A percentile compares a stretch with the other conserved stretches of the same genome.
These are phyloP conservation scores for Acanthurus tractus DNA, from an alignment of 2,797 vertebrate genomes.

Conservation along the genomic window DNA sequence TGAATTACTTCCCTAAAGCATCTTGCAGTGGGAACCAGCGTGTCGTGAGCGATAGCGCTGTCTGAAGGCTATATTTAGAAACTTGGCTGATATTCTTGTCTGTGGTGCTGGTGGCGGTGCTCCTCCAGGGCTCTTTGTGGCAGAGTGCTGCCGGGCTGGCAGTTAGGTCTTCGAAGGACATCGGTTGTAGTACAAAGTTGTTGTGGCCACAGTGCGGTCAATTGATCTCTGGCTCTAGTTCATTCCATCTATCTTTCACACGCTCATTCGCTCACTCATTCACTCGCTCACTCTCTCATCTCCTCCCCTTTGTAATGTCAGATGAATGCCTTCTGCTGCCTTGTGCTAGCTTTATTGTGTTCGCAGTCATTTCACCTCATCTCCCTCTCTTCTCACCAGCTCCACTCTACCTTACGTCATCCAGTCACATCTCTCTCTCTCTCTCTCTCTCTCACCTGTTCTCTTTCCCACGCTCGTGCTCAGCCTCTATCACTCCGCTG, in stretches of 20 bases:
- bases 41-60: slow-evolving; percentile 68
- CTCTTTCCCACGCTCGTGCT: slow-evolving; percentile 65
- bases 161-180: slow-evolving; percentile 56
- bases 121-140: slow-evolving; percentile 66
- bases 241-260: slow-evolving; percentile 10
- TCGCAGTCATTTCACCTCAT: slow-evolving; percentile 23
- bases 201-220: slow-evolving; percentile 44
- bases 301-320: slow-evolving; percentile 6
- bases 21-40: slow-evolving; percentile 66
- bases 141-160: slow-evolving; percentile 30
- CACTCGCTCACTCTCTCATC: slow-evolving; percentile 5
- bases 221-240: slow-evolving; percentile 24
- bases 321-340: slow-evolving; percentile 14
- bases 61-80: slow-evolving; percentile 81
- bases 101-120: slow-evolving; percentile 52
- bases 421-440: slow-evolving; percentile 43
- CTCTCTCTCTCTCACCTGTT: slow-evolving; percentile 64
- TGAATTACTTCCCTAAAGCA: slow-evolving; percentile 67
- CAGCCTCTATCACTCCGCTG: slow-evolving; percentile 36
- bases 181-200: slow-evolving; percentile 57
- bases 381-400: slow-evolving; percentile 24
- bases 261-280: slow-evolving; percentile 1
- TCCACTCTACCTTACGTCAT: slow-evolving; percentile 76
- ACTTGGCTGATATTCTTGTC: slow-evolving; percentile 75
- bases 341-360: slow-evolving; percentile 3